Evolutionary conservation across 1,140 invertebrate genomes (phyloP).

Genomic region (Venturia canescens): DNA sequence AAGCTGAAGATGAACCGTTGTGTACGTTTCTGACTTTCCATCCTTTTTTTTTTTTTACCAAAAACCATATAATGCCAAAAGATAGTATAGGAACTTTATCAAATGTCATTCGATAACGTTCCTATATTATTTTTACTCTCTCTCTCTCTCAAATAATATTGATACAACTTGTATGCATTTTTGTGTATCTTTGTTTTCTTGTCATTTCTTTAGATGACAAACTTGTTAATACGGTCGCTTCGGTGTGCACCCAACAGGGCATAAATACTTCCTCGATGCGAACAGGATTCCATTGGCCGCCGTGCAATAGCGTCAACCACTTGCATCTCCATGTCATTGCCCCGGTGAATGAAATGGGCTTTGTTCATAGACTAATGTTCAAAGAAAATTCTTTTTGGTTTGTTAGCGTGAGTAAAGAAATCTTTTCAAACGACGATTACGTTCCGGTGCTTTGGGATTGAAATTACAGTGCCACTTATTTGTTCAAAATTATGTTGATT

Average conservation of each 20-base stretch:
- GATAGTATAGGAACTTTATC: too few relatives aligned
- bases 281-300: slow-evolving; percentile 94
- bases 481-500: slow-evolving; percentile 2
- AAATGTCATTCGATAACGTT: too few relatives aligned
- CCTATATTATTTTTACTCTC: too few relatives aligned
- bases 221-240: slow-evolving; percentile 79
- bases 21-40: slow-evolving; percentile 77
- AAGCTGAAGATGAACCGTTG: slow-evolving; percentile 80
- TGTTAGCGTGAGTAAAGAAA: slow-evolving; percentile 82
- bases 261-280: slow-evolving; percentile 79
- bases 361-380: slow-evolving; percentile 84
- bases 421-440: too few relatives aligned
- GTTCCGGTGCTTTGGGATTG: neutral
- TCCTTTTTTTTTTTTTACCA: too few relatives aligned
- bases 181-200: slow-evolving; percentile 4
- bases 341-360: slow-evolving; percentile 86
- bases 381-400: slow-evolving; percentile 89
- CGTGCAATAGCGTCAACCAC: slow-evolving; percentile 90
- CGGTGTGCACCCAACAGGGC: slow-evolving; percentile 77
- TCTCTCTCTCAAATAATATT: too few relatives aligned
- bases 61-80: too few relatives aligned
- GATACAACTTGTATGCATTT: slow-evolving; percentile 48
- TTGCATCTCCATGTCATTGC: slow-evolving; percentile 93
- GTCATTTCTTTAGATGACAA: slow-evolving; percentile 79
- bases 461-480: too few relatives aligned